Evolutionary conservation across 2,888 invertebrate species (phyloP).

Genomic region (Villa cingulata): DNA sequence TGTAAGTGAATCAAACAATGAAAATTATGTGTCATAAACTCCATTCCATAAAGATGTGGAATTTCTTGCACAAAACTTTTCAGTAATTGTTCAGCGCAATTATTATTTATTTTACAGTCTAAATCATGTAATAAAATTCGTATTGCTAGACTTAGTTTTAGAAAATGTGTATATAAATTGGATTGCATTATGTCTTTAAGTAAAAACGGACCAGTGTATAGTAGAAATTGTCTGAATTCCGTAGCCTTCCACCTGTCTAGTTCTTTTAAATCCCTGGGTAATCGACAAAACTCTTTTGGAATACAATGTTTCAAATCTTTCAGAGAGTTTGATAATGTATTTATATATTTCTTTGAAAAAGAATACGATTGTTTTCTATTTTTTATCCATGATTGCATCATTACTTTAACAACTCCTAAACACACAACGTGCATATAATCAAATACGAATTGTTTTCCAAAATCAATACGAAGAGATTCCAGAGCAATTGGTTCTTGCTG

Average conservation of each 20-base stretch:
- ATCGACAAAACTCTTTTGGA: neutral
- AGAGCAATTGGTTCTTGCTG: neutral
- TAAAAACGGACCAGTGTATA: conserved; percentile 1
- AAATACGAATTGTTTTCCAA: conserved; percentile 4
- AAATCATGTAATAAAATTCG: conserved; percentile 5
- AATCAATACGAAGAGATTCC: neutral
- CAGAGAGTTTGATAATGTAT: too few relatives aligned
- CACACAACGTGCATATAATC: conserved; percentile 7
- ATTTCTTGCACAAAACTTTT: conserved; percentile 1
- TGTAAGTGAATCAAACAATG: conserved; percentile 8
- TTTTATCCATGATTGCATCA: neutral
- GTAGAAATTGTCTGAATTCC: conserved; percentile 11
- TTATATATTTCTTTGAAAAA: neutral
- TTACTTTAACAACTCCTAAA: neutral
- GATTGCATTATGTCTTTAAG: neutral
- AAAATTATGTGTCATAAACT: conserved; percentile 8
- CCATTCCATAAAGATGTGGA: conserved; percentile 7
- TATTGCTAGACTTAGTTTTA: conserved; percentile 11
- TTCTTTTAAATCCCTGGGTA: neutral
- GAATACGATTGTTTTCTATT: neutral
- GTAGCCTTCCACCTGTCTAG: conserved; percentile 1
- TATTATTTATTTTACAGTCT: neutral
- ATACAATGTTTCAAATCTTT: neutral
- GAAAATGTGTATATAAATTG: conserved; percentile 14
- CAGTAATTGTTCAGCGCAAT: conserved; percentile 1